A percentile compares a stretch with the other conserved stretches of the same genome.
Evolutionary conservation across 2,113 vertebrate genomes (phyloP).

Genomic region (Gobio gobio): DNA sequence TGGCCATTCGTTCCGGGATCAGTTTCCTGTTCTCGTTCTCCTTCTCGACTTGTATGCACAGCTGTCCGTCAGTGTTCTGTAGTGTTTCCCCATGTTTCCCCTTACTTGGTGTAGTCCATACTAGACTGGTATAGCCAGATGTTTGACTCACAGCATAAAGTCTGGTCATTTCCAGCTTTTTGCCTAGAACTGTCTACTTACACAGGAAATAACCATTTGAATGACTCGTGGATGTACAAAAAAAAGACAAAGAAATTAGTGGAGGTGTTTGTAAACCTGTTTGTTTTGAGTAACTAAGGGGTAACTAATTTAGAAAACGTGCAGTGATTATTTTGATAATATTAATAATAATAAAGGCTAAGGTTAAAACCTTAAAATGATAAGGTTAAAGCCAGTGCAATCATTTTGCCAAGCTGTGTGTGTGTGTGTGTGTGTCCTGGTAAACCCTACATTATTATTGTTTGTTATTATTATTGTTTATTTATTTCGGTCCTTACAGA

Average conservation of each 20-base stretch:
- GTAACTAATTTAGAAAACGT: background rate
- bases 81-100: background rate
- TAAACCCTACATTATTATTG: too few species aligned
- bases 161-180: background rate
- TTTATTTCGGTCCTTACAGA: too few species aligned
- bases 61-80: slow-evolving; percentile 49
- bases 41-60: slow-evolving; percentile 45
- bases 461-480: too few species aligned
- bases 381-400: background rate
- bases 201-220: background rate
- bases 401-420: background rate
- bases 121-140: background rate
- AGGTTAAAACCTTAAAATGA: too few species aligned
- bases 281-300: background rate
- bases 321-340: background rate
- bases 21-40: slow-evolving; percentile 42
- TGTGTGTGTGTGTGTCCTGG: background rate
- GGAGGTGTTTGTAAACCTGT: background rate
- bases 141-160: background rate
- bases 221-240: background rate
- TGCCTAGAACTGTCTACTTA: background rate
- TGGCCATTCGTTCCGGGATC: slow-evolving; percentile 48
- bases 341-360: too few species aligned
- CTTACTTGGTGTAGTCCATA: background rate
- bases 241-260: too few species aligned